Conservation (phyloP, 1,140 invertebrate species). For the Trichonephila inaurata region DNA sequence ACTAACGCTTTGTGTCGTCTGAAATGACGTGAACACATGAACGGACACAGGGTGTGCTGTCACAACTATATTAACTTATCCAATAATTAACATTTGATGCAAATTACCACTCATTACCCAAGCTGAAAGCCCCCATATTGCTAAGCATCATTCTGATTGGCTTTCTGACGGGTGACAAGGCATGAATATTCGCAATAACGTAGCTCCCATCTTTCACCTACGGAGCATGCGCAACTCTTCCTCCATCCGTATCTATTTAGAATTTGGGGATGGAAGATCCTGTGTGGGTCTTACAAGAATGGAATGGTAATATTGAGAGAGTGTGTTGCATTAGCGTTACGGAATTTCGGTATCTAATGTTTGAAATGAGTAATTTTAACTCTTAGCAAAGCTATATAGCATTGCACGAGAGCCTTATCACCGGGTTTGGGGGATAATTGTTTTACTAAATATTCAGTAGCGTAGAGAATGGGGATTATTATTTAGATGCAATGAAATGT, state of each 20-base stretch:
- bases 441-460: no score
- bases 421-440: no score
- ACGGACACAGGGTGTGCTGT: neutral
- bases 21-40: neutral
- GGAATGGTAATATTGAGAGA: neutral
- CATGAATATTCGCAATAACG: slow-evolving; percentile 53
- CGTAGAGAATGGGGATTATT: no score
- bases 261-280: neutral
- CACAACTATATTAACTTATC: slow-evolving; percentile 28
- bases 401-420: no score
- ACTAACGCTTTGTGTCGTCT: neutral
- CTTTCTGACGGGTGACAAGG: slow-evolving; percentile 34
- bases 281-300: neutral
- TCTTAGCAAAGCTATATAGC: no score
- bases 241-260: neutral
- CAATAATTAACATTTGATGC: slow-evolving; percentile 52
- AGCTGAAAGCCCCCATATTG: neutral
- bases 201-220: neutral
- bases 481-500: no score
- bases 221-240: neutral
- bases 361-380: no score
- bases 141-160: slow-evolving; percentile 39
- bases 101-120: slow-evolving; percentile 50
- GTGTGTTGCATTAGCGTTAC: neutral
- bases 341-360: neutral